These are phyloP conservation scores for Alectoris magna DNA, from an alignment of 2,797 vertebrate species.

Conservation along the genomic window DNA sequence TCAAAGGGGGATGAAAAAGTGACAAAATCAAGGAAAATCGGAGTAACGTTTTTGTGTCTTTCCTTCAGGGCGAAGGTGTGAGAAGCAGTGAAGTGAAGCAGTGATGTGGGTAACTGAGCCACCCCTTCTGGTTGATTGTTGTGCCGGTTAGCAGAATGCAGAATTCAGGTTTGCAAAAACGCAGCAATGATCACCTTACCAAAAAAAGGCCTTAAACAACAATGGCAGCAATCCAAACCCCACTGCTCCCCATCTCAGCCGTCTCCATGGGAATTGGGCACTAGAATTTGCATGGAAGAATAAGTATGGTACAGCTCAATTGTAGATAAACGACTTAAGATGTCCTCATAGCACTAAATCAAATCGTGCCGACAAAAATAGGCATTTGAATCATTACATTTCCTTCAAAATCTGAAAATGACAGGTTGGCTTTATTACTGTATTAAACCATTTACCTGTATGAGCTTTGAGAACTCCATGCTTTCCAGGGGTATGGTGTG, in stretches of 20 bases:
- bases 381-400: not conserved
- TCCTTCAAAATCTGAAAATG: not conserved
- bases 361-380: not conserved
- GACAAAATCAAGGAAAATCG: not conserved
- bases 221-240: not conserved
- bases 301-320: not conserved
- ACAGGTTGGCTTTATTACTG: not conserved
- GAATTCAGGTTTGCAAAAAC: not conserved
- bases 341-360: not conserved
- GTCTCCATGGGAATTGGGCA: not conserved
- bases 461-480: not conserved
- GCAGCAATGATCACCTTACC: not conserved
- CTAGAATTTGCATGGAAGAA: not conserved
- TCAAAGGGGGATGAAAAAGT: not conserved
- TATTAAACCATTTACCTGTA: not conserved
- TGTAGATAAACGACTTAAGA: not conserved
- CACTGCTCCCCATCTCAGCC: fast-evolving
- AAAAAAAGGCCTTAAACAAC: not conserved
- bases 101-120: not conserved
- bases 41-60: not conserved
- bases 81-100: not conserved
- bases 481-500: not conserved
- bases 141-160: not conserved
- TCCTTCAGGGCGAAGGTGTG: not conserved
- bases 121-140: not conserved